Base-by-base conservation (phyloP, 2,113 vertebrate species). In the Ailurus styani region DNA sequence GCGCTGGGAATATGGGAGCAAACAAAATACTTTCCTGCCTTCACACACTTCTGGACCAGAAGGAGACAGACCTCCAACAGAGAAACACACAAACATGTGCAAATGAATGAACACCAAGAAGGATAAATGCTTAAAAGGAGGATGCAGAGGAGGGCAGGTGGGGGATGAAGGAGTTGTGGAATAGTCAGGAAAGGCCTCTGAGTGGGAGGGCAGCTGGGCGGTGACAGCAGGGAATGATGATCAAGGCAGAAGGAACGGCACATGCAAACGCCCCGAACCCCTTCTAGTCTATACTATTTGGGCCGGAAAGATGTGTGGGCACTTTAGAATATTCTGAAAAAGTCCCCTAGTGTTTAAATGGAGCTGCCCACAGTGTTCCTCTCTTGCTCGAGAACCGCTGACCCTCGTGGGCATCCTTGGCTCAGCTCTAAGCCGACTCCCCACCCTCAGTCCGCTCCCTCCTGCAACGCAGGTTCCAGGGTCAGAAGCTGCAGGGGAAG, bases 391-490 rank as follows among this genome's bases (percentile, higher is more conserved):
- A 87, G 72, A 68, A 47, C 12, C 3, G 0, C 37, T 34, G 70
- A 62, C 23, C 57, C 55, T 68, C 2, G 18, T 50, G 77, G 57
- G 9, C 9, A 75, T 62, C 15, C n/a, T 50, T 0, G 3, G 73
- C 68, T 75, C 68, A 2, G 82, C 55, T 73, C 83, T 8, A 7
- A 34, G 78, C 50, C 82, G 54, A 27, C 17, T 27, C 23, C 42
- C 29, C 25, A 9, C 7, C 40, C 50, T 42, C 62, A 34, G 17
- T 1, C 1, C 3, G 0, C 34, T 13, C 3, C 52, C 10, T 23
- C 5, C 40, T 31, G 57, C 64, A 31, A 50, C 34, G 84, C 82
- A 20, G 60, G 31, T 31, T 55, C 81, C 37, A 27, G 15, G 23
- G 20, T 37, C 47, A 90, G 90, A 81, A 60, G 68, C 57, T 75